Conservation (phyloP, 2,797 vertebrate genomes). For the Podarcis siculus region DNA sequence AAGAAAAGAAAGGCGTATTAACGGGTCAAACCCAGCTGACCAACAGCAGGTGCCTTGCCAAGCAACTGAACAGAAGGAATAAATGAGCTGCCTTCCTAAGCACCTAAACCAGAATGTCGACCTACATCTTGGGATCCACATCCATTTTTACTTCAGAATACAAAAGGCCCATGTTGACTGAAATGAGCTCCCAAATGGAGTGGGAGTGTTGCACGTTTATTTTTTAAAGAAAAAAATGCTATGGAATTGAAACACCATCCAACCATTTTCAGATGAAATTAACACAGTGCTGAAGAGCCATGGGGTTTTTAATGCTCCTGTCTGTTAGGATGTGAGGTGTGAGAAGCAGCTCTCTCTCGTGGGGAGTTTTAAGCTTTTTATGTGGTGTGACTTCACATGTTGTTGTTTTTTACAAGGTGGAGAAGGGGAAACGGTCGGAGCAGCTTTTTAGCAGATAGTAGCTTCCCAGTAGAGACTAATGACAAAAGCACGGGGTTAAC, state of each 20-base stretch:
- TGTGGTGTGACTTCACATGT: background rate
- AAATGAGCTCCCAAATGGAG: background rate
- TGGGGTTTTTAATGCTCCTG: background rate
- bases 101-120: background rate
- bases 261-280: background rate
- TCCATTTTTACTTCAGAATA: background rate
- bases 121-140: background rate
- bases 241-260: background rate
- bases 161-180: background rate
- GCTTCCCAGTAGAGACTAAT: fast-evolving
- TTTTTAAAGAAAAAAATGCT: background rate
- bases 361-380: background rate
- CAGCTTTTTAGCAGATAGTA: background rate
- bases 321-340: background rate
- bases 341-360: background rate
- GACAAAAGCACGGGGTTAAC: background rate
- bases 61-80: background rate
- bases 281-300: background rate
- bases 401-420: background rate
- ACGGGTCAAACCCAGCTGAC: background rate
- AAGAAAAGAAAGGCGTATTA: background rate
- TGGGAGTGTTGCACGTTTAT: background rate
- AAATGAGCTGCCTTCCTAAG: background rate
- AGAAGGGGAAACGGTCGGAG: constrained; percentile 10
- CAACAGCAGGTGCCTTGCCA: background rate